phyloP scores from a whole-genome alignment of 2,797 vertebrate species.

The Falco berigora region DNA sequence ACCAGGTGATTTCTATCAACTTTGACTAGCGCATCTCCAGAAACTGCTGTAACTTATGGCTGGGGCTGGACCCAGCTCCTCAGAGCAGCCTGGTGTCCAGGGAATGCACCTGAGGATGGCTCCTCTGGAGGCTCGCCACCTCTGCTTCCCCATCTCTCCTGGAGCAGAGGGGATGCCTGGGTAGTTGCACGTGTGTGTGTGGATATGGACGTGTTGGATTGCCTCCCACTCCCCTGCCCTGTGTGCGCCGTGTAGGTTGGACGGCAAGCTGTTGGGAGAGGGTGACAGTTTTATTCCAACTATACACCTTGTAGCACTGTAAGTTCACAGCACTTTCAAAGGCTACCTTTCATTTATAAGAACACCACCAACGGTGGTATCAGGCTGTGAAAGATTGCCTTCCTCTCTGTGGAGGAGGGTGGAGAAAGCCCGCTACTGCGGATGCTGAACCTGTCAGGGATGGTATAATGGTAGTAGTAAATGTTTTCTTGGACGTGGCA shows the following conservation, averaged over 20 bases:
- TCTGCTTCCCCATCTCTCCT: not conserved
- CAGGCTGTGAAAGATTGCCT: not conserved
- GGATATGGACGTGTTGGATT: not conserved
- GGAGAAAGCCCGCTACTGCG: not conserved
- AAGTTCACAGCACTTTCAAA: not conserved
- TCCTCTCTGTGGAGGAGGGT: not conserved
- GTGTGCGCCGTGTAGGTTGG: not conserved
- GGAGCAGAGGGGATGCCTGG: not conserved
- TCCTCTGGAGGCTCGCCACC: not conserved
- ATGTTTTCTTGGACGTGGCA: not conserved
- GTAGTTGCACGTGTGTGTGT: accelerated
- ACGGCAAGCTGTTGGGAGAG: not conserved
- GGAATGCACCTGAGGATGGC: not conserved
- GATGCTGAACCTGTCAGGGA: not conserved
- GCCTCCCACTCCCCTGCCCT: not conserved
- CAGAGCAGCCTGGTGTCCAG: not conserved
- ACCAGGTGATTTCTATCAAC: accelerated
- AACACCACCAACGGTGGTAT: not conserved
- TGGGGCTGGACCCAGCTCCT: not conserved
- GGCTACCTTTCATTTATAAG: not conserved
- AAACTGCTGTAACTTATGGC: not conserved
- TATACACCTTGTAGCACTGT: not conserved
- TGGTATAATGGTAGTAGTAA: not conserved
- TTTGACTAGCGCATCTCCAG: not conserved
- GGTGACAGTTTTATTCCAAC: not conserved